Percentiles rank a stretch among this genome's conserved stretches.
Evolutionary conservation across 1,140 invertebrate species (phyloP).

Genomic region (Vanessa tameamea): DNA sequence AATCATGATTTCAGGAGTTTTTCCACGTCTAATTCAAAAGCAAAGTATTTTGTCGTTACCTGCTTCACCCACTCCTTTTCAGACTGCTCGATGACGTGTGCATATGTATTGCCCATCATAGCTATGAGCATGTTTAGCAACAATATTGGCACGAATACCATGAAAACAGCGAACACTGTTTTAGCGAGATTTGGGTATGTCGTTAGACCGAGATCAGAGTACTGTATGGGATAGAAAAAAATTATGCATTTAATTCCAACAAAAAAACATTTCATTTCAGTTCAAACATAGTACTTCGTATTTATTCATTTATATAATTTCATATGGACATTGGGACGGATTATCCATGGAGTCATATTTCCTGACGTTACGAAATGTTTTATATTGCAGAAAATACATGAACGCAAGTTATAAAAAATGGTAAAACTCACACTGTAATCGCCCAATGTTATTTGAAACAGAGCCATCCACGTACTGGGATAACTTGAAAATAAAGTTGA

Average conservation of each 20-base stretch:
- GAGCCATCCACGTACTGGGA: slow-evolving; percentile 96
- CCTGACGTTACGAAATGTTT: no score
- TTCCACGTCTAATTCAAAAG: not conserved
- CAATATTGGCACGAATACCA: slow-evolving; percentile 98
- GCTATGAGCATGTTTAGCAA: slow-evolving; percentile 99
- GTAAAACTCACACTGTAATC: slow-evolving; percentile 94
- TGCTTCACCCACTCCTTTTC: slow-evolving; percentile 99
- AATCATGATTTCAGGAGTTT: no score
- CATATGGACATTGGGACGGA: no score
- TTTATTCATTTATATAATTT: no score
- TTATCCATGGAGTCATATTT: no score
- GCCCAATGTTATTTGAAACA: slow-evolving; percentile 98
- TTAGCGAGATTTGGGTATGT: slow-evolving; percentile 95
- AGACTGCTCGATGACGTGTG: slow-evolving; percentile 97
- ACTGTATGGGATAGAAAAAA: slow-evolving; percentile 83
- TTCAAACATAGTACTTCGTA: no score
- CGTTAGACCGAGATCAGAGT: slow-evolving; percentile 92
- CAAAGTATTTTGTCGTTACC: slow-evolving; percentile 76
- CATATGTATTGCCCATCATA: slow-evolving; percentile 99
- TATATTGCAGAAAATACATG: no score
- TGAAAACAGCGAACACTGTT: slow-evolving; percentile 97
- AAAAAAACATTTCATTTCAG: no score
- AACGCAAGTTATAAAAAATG: no score
- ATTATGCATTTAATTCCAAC: no score
- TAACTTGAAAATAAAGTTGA: slow-evolving; percentile 91